These are phyloP conservation scores for Eulemur rubriventer DNA, from an alignment of 2,797 vertebrate genomes.

Conservation along the genomic window DNA sequence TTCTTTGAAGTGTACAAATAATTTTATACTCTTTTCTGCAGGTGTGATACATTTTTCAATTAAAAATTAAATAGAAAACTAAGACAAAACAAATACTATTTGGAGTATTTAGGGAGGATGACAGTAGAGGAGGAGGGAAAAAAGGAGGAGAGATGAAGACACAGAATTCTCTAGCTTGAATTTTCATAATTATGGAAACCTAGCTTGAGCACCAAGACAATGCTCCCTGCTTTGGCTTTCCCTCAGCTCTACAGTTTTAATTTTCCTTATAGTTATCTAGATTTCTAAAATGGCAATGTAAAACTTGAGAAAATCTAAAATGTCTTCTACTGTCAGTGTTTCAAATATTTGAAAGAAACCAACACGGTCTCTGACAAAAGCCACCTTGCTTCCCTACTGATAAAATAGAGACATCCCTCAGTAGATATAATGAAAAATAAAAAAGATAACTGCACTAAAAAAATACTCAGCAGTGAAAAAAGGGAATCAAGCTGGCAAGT, in stretches of 20 bases:
- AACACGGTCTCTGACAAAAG: neutral
- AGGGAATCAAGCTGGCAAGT: neutral
- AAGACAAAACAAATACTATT: neutral
- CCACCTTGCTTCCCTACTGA: neutral
- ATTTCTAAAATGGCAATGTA: constrained; percentile 1
- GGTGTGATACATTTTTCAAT: neutral
- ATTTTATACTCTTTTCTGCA: neutral
- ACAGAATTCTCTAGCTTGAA: neutral
- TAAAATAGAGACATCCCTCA: neutral
- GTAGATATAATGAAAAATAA: neutral
- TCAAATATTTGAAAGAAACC: neutral
- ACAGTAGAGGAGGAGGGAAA: neutral
- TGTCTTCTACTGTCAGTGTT: neutral
- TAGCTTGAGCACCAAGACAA: neutral
- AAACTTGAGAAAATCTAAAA: neutral
- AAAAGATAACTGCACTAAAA: neutral
- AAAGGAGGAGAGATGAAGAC: neutral
- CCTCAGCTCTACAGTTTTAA: neutral
- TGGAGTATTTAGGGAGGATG: neutral
- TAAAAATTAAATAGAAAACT: neutral
- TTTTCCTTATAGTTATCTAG: neutral
- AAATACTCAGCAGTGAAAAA: neutral
- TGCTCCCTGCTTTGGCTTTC: neutral
- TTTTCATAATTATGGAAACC: neutral
- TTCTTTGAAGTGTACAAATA: neutral